These are phyloP conservation scores for Irena cyanogastra DNA, from an alignment of 2,113 vertebrate genomes.

Conservation along the genomic window DNA sequence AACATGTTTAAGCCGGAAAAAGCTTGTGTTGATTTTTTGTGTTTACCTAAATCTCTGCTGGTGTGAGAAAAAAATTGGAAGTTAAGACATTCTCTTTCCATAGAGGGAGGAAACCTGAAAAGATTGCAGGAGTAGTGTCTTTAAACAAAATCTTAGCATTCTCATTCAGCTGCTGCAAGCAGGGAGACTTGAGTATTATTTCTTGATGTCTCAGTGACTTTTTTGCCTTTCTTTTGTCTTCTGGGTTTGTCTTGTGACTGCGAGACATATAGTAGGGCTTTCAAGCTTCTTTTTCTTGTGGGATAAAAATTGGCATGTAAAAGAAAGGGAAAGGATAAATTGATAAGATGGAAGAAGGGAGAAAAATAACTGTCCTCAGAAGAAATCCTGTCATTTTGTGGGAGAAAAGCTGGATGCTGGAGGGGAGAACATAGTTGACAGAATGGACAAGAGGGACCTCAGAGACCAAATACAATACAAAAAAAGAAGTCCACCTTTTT, in stretches of 20 bases:
- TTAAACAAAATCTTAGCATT: neutral
- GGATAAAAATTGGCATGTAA: neutral
- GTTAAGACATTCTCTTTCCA: neutral
- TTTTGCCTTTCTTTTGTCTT: neutral
- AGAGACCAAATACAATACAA: neutral
- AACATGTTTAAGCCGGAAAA: neutral
- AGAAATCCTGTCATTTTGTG: neutral
- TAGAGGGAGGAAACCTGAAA: neutral
- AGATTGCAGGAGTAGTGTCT: neutral
- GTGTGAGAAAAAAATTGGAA: neutral
- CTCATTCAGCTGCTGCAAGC: neutral
- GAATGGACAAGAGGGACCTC: neutral
- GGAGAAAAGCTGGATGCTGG: neutral
- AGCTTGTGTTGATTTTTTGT: neutral
- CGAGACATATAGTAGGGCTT: neutral
- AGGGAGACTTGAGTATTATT: neutral
- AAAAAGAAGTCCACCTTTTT: neutral
- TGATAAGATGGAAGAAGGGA: neutral
- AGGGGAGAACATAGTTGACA: neutral
- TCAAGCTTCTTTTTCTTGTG: neutral
- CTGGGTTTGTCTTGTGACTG: neutral
- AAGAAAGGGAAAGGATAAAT: neutral
- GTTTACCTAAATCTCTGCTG: neutral
- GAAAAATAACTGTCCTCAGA: neutral
- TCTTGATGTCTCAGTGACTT: neutral